phyloP scores from a whole-genome alignment of 2,797 vertebrate species.

The Phaenicophaeus curvirostris region DNA sequence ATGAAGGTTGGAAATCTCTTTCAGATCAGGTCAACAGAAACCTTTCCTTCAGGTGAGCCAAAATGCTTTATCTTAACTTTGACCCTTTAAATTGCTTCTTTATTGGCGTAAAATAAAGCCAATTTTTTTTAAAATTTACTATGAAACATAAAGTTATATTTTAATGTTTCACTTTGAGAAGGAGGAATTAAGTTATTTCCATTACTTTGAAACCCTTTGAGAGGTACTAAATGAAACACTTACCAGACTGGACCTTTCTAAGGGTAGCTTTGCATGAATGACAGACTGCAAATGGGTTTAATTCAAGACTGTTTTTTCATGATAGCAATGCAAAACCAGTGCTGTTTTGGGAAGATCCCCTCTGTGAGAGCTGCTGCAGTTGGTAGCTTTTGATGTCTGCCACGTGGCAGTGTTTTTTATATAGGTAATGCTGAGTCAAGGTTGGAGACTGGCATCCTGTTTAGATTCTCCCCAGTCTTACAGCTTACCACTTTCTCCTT shows the following conservation, averaged over 20 bases:
- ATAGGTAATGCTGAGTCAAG: not conserved
- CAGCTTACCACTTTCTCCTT: not conserved
- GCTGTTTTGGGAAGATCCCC: conserved; percentile 2
- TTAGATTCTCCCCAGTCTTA: not conserved
- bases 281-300: not conserved
- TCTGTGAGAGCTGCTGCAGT: conserved; percentile 25
- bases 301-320: not conserved
- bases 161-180: not conserved
- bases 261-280: not conserved
- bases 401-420: not conserved
- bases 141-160: not conserved
- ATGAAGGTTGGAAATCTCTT: not conserved
- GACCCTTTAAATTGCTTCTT: not conserved
- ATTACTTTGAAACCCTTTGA: not conserved
- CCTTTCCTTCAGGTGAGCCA: not conserved
- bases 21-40: not conserved
- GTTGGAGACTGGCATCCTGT: not conserved
- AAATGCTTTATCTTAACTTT: not conserved
- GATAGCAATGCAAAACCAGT: not conserved
- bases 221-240: not conserved
- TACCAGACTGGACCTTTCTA: not conserved
- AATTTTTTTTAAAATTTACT: not conserved
- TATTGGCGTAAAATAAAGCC: not conserved
- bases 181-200: not conserved
- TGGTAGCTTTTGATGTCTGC: not conserved